phyloP scores from a whole-genome alignment of 2,797 vertebrate species.

The Neoniphon sammara region DNA sequence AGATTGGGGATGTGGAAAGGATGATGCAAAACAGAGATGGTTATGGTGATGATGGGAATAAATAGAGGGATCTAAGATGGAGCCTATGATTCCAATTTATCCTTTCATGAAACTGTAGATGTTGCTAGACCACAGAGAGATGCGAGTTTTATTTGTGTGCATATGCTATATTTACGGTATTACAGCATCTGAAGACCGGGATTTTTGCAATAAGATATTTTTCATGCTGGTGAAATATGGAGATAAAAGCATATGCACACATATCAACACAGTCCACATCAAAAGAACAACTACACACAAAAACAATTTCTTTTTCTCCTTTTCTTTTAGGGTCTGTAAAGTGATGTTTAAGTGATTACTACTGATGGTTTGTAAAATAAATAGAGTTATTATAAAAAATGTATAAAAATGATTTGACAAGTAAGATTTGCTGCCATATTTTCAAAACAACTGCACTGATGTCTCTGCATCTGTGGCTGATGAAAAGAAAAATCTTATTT shows the following conservation, averaged over 20 bases:
- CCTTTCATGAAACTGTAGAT: constrained; percentile 21
- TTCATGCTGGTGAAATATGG: constrained; percentile 37
- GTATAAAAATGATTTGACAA: constrained; percentile 24
- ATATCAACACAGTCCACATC: neutral
- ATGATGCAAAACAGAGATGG: constrained; percentile 60
- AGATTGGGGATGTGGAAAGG: constrained; percentile 59
- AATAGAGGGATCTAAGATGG: constrained; percentile 53
- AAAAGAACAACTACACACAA: neutral
- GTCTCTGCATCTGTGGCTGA: constrained; percentile 18
- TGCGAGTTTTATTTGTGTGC: constrained; percentile 30
- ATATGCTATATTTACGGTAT: constrained; percentile 18
- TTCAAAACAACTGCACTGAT: constrained; percentile 30
- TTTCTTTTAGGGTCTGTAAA: too few species aligned
- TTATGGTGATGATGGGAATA: constrained; percentile 64
- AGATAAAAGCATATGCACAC: constrained; percentile 28
- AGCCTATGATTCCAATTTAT: neutral
- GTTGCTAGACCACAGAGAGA: constrained; percentile 18
- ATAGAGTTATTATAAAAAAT: neutral
- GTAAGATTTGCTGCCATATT: constrained; percentile 27
- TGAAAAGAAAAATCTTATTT: constrained; percentile 48
- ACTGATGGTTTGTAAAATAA: constrained; percentile 19
- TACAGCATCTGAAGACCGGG: constrained; percentile 7
- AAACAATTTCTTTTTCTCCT: neutral
- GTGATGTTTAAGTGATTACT: too few species aligned
- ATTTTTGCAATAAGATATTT: constrained; percentile 36